Percentiles rank a stretch among this genome's conserved stretches.
Evolutionary conservation across 2,888 invertebrate species (phyloP).

Genomic region (Hydriomena furcata): DNA sequence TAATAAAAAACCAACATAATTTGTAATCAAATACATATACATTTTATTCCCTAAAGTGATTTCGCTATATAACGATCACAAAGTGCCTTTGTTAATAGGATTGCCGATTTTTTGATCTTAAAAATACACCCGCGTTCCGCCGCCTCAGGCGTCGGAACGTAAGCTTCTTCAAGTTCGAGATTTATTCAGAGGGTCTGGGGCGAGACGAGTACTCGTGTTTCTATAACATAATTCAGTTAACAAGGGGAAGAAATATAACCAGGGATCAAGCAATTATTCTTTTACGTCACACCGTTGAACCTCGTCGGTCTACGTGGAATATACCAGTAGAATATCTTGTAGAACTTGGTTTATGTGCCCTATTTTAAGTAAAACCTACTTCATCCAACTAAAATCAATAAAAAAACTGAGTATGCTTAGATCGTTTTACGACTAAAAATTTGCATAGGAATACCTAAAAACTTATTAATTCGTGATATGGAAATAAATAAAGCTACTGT

Average conservation of each 20-base stretch:
- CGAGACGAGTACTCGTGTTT: slow-evolving; percentile 58
- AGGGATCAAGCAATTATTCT: slow-evolving; percentile 37
- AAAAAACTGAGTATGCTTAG: too few relatives aligned
- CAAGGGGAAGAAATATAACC: slow-evolving; percentile 63
- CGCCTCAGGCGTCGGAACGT: slow-evolving; percentile 27
- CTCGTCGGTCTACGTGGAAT: too few relatives aligned
- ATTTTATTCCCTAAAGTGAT: slow-evolving; percentile 20
- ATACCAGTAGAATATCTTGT: too few relatives aligned
- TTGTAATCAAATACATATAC: background rate
- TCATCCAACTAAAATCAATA: too few relatives aligned
- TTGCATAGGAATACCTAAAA: too few relatives aligned
- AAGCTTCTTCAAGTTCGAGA: slow-evolving; percentile 60
- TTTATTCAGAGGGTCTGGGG: slow-evolving; percentile 70
- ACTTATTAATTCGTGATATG: too few relatives aligned
- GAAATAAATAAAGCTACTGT: too few relatives aligned
- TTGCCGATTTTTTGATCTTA: slow-evolving; percentile 37
- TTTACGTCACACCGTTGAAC: slow-evolving; percentile 6
- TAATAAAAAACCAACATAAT: background rate
- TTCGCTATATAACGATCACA: slow-evolving; percentile 31
- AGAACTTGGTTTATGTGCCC: too few relatives aligned
- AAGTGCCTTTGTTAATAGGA: slow-evolving; percentile 37
- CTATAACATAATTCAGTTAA: slow-evolving; percentile 69
- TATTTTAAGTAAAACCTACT: too few relatives aligned
- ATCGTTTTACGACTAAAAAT: too few relatives aligned
- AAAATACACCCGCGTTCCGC: slow-evolving; percentile 35